These are phyloP conservation scores for Rhinoptilus africanus DNA, from an alignment of 2,113 vertebrate genomes.

Conservation along the genomic window DNA sequence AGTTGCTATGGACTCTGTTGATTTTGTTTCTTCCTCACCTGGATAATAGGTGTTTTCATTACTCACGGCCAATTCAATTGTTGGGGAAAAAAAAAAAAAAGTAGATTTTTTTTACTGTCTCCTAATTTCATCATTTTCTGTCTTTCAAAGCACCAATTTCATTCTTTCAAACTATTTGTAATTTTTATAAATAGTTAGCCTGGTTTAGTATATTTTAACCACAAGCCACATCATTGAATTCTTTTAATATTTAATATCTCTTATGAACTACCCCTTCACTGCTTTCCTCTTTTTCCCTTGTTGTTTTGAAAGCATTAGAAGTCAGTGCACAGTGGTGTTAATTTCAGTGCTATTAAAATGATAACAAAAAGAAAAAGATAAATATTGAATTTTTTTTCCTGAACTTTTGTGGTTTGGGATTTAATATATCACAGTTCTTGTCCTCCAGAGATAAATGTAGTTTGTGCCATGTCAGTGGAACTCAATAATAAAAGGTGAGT, in stretches of 20 bases:
- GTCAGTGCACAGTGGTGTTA: background rate
- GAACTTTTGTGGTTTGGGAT: background rate
- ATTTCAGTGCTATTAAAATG: background rate
- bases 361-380: background rate
- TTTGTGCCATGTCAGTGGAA: background rate
- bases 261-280: background rate
- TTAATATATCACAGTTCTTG: background rate
- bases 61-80: accelerated
- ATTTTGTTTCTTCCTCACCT: background rate
- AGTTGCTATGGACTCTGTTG: background rate
- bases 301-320: background rate
- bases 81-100: too few relatives aligned
- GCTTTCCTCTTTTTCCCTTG: background rate
- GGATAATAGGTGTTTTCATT: background rate
- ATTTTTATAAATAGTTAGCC: background rate
- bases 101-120: background rate
- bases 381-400: background rate
- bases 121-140: background rate
- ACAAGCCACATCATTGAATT: background rate
- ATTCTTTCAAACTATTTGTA: background rate
- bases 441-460: background rate
- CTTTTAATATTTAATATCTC: background rate
- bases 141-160: background rate
- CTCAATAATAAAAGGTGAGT: background rate
- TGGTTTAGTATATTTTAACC: background rate